Evolutionary conservation across 2,113 vertebrate species (phyloP).

Genomic region (Vombatus ursinus): DNA sequence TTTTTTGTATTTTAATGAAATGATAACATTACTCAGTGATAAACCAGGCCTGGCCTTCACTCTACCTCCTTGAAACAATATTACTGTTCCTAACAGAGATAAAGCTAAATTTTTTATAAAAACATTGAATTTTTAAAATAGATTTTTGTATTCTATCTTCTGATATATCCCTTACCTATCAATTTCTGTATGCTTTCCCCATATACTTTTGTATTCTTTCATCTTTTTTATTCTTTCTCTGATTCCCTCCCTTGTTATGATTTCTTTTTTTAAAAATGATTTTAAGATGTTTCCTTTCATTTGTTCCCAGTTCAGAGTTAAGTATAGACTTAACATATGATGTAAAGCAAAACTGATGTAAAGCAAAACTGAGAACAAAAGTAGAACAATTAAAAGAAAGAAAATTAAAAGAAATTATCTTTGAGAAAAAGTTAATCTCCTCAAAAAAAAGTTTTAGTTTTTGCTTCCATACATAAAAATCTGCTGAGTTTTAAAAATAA

Average conservation of each 20-base stretch:
- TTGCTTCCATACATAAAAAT: not conserved
- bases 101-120: not conserved
- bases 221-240: not conserved
- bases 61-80: not conserved
- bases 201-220: not conserved
- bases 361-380: slow-evolving; percentile 15
- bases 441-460: not conserved
- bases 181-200: not conserved
- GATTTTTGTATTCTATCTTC: not conserved
- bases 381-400: not conserved
- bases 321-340: not conserved
- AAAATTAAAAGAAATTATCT: not conserved
- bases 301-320: not conserved
- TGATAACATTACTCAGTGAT: not conserved
- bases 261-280: not conserved
- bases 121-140: not conserved
- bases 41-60: not conserved
- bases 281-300: not conserved
- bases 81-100: not conserved
- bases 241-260: not conserved
- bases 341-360: not conserved
- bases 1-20: slow-evolving; percentile 14
- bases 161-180: not conserved
- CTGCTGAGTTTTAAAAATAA: slow-evolving; percentile 10
- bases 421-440: not conserved